phyloP scores from a whole-genome alignment of 2,797 vertebrate genomes.

The Hozukius guyotensis region DNA sequence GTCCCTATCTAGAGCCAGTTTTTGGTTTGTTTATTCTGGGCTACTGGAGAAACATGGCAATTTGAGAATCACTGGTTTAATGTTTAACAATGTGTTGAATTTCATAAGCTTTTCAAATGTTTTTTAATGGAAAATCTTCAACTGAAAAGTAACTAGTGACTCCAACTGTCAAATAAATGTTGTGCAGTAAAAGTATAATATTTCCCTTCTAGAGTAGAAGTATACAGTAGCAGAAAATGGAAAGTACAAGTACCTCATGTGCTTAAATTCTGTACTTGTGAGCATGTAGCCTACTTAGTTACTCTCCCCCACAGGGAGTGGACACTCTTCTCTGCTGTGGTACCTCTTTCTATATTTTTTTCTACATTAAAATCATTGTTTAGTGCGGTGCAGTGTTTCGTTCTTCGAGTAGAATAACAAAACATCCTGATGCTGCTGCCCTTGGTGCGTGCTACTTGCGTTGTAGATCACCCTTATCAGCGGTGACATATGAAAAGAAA shows the following conservation, averaged over 20 bases:
- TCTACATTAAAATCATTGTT: neutral
- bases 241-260: neutral
- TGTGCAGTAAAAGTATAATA: neutral
- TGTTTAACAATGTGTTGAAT: neutral
- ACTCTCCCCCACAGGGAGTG: neutral
- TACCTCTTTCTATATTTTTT: neutral
- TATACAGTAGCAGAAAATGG: neutral
- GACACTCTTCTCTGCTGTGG: neutral
- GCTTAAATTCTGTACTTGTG: neutral
- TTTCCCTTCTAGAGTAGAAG: neutral
- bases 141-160: neutral
- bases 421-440: constrained; percentile 7
- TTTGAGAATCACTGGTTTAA: neutral
- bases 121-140: neutral
- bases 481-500: constrained; percentile 64
- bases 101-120: neutral
- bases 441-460: constrained; percentile 8
- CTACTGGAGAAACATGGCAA: too few species aligned
- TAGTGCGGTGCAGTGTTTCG: neutral
- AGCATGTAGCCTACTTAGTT: neutral
- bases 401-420: neutral
- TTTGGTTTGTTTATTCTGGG: too few species aligned
- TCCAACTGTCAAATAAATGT: neutral
- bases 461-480: constrained; percentile 44
- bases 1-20: too few species aligned